Evolutionary conservation across 2,888 invertebrate species (phyloP).

Genomic region (Arctia plantaginis): DNA sequence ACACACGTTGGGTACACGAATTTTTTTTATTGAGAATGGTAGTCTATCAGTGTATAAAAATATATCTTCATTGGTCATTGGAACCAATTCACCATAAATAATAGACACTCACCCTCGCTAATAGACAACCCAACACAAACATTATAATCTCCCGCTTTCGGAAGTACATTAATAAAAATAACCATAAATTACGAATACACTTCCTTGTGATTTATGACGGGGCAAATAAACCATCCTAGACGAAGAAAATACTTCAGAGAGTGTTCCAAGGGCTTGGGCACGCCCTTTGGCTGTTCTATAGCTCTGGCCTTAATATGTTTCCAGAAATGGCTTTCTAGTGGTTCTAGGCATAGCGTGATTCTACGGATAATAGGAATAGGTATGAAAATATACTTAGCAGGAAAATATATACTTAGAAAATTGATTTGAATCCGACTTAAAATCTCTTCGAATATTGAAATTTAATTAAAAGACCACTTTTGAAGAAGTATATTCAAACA

Average conservation of each 20-base stretch:
- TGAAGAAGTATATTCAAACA: too few relatives aligned
- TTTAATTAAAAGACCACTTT: too few relatives aligned
- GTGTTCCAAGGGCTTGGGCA: slow-evolving; percentile 8
- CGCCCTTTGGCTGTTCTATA: slow-evolving; percentile 15
- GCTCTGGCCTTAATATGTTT: background rate
- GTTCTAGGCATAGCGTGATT: background rate
- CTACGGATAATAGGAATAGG: background rate
- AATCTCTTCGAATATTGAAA: too few relatives aligned
- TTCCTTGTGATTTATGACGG: slow-evolving; percentile 42
- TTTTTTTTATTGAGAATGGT: background rate
- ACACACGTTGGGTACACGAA: background rate
- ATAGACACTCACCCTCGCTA: background rate
- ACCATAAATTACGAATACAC: slow-evolving; percentile 36
- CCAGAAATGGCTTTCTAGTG: background rate
- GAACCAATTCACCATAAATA: background rate
- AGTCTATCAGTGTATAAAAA: background rate
- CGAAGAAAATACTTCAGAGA: slow-evolving; percentile 26
- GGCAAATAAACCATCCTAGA: slow-evolving; percentile 35
- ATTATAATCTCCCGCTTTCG: background rate
- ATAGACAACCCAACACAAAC: slow-evolving; percentile 13
- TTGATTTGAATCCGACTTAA: background rate
- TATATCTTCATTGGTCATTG: background rate
- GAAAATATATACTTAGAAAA: background rate
- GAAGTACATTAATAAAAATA: slow-evolving; percentile 36
- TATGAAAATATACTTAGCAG: background rate